Conservation (phyloP, 2,113 vertebrate species). For the Sakesphorus luctuosus region DNA sequence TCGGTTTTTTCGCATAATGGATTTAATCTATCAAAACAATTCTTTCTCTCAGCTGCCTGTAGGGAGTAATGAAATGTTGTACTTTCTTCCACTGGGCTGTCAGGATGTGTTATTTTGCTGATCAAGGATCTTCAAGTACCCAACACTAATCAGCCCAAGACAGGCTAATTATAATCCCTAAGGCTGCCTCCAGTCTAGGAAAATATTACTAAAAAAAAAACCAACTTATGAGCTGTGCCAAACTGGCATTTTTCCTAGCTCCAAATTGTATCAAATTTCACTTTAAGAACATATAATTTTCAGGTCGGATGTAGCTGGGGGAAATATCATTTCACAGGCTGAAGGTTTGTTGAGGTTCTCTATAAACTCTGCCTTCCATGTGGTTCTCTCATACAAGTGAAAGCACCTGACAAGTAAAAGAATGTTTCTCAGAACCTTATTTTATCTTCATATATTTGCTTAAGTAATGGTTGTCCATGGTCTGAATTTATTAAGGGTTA, state of each 20-base stretch:
- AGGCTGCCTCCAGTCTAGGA: background rate
- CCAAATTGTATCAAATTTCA: conserved; percentile 25
- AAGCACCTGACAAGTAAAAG: background rate
- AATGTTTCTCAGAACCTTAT: background rate
- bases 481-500: background rate
- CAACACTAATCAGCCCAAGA: conserved; percentile 6
- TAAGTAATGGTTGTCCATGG: background rate
- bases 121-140: conserved; percentile 1
- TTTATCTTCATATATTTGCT: background rate
- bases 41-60: background rate
- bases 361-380: background rate
- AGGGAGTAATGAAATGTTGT: background rate
- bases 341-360: background rate
- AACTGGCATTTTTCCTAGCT: background rate
- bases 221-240: background rate
- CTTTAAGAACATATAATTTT: background rate
- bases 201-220: background rate
- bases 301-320: background rate
- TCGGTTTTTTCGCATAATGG: background rate
- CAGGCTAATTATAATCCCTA: conserved; percentile 8
- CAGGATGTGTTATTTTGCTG: background rate
- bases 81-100: background rate
- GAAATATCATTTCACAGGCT: background rate
- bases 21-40: background rate
- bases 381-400: background rate